phyloP scores from a whole-genome alignment of 2,888 invertebrate genomes.

The Lithophane ornitopus region DNA sequence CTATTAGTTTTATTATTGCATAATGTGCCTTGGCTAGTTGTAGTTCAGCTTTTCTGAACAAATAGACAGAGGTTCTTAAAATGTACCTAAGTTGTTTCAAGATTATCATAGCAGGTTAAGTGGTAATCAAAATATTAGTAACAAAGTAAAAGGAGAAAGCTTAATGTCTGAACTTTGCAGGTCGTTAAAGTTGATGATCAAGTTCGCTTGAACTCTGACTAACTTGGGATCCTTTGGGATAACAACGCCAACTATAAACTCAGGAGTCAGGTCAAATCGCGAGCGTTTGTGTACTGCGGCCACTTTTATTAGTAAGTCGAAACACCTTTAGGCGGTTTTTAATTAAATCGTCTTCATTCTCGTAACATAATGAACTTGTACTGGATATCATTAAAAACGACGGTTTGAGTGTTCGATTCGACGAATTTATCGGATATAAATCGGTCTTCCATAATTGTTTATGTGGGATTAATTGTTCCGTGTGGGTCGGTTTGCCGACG shows the following conservation, averaged over 20 bases:
- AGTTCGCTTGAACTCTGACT: constrained; percentile 76
- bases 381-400: constrained; percentile 75
- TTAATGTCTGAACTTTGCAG: constrained; percentile 78
- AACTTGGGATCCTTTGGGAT: constrained; percentile 81
- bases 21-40: background rate
- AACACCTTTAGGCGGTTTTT: constrained; percentile 78
- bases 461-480: constrained; percentile 83
- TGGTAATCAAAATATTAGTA: constrained; percentile 72
- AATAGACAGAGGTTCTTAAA: background rate
- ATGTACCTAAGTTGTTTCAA: background rate
- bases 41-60: background rate
- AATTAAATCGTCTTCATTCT: constrained; percentile 81
- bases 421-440: constrained; percentile 84
- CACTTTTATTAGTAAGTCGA: constrained; percentile 76
- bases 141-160: constrained; percentile 74
- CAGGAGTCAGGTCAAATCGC: constrained; percentile 59
- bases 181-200: constrained; percentile 82
- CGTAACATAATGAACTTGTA: constrained; percentile 78
- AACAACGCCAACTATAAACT: constrained; percentile 78
- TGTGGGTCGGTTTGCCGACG: constrained; percentile 75
- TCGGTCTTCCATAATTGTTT: constrained; percentile 83
- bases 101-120: constrained; percentile 62
- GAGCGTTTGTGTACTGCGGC: constrained; percentile 52
- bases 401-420: constrained; percentile 72
- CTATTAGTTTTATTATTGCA: background rate